Evolutionary conservation across 1,140 invertebrate species (phyloP).

Genomic region (Leptopilina boulardi): DNA sequence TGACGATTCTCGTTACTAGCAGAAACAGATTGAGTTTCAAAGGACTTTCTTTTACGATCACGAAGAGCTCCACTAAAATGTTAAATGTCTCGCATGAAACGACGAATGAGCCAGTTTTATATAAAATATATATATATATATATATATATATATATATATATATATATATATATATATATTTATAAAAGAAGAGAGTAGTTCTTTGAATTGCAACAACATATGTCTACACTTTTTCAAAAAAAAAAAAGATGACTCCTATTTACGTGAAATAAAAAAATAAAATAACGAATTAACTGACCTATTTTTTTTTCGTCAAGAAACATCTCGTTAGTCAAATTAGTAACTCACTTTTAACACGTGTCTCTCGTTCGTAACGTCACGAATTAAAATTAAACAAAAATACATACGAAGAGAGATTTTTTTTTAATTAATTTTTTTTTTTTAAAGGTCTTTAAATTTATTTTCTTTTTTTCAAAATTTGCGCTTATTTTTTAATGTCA

Average conservation of each 20-base stretch:
- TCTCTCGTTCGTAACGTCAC: background rate
- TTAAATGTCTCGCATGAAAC: constrained; percentile 26
- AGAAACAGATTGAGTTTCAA: constrained; percentile 29
- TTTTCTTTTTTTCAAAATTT: background rate
- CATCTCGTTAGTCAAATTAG: constrained; percentile 2
- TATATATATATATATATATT: no score
- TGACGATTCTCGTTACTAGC: constrained; percentile 28
- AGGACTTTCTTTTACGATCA: constrained; percentile 27
- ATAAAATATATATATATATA: no score
- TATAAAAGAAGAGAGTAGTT: background rate
- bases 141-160: no score
- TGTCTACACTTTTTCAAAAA: background rate
- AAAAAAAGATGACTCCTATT: background rate
- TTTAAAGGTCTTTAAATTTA: no score
- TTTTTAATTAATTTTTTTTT: background rate
- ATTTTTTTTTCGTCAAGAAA: background rate
- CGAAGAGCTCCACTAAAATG: constrained; percentile 30
- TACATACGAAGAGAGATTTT: background rate
- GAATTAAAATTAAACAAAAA: background rate
- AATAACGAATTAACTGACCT: background rate
- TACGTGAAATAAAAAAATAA: background rate
- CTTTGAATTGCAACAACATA: constrained; percentile 10
- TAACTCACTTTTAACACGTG: background rate
- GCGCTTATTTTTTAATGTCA: no score
- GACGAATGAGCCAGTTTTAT: constrained; percentile 10